A percentile compares a stretch with the other conserved stretches of the same genome.
Evolutionary conservation across 2,888 invertebrate species (phyloP).

Genomic region (Aleiodes leptofemur): DNA sequence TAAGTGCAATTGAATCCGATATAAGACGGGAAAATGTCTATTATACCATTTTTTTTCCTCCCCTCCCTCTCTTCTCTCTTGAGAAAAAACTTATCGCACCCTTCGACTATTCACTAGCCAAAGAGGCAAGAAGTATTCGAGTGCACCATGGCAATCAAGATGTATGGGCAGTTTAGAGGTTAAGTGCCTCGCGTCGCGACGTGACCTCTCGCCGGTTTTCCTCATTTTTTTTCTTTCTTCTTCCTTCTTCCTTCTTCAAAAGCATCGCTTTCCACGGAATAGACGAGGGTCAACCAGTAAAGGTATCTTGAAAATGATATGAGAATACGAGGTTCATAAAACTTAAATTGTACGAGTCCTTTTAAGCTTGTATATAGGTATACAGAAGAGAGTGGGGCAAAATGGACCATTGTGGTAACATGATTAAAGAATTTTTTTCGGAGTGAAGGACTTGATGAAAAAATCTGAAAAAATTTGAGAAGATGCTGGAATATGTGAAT

Average conservation of each 20-base stretch:
- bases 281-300: neutral
- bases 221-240: neutral
- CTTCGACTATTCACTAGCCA: neutral
- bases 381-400: no score
- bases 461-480: no score
- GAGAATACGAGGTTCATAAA: no score
- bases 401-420: no score
- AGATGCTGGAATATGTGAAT: no score
- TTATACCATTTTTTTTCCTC: conserved; percentile 2
- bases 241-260: neutral
- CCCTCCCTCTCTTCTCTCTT: neutral
- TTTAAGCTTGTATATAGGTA: no score
- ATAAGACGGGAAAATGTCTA: no score
- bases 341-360: no score
- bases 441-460: no score
- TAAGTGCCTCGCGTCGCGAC: conserved; percentile 19
- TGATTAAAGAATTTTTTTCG: no score
- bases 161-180: conserved; percentile 27
- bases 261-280: neutral
- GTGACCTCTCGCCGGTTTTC: conserved; percentile 15
- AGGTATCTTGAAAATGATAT: neutral
- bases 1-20: no score
- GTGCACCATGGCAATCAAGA: conserved; percentile 21
- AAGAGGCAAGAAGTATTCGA: neutral
- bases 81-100: neutral